Conservation (phyloP, 92 coral and sea anemone species). For the Scolanthus callimorphus region DNA sequence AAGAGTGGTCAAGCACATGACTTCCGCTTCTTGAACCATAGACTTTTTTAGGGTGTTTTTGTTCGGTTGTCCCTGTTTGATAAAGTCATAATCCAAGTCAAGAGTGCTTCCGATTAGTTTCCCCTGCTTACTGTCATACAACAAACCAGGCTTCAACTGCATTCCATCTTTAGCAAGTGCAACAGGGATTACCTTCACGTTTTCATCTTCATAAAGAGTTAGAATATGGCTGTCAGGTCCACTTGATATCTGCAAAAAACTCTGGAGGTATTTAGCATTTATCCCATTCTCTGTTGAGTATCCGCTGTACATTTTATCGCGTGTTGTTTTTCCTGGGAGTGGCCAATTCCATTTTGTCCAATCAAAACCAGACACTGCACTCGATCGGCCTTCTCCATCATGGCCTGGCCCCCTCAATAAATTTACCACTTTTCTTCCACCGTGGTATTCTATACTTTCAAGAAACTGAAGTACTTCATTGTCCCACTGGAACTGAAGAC, state of each 20-base stretch:
- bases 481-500: no score
- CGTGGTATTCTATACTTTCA: no score
- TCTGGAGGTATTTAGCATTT: conserved; percentile 34
- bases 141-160: conserved; percentile 58
- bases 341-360: no score
- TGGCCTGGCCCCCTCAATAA: conserved; percentile 71
- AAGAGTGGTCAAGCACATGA: conserved; percentile 60
- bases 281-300: conserved; percentile 56
- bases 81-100: conserved; percentile 42
- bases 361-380: no score
- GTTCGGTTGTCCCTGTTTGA: conserved; percentile 44
- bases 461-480: no score
- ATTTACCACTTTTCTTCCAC: no score
- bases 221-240: no score
- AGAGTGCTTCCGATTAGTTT: conserved; percentile 45
- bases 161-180: conserved; percentile 59
- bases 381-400: no score
- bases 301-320: conserved; percentile 60
- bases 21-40: conserved; percentile 55
- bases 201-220: conserved; percentile 46
- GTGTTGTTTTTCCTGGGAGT: conserved; percentile 57
- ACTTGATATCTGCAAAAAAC: conserved; percentile 52
- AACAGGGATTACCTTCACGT: conserved; percentile 54
- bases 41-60: conserved; percentile 48
- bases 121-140: conserved; percentile 55